Base-by-base conservation (phyloP, 1,140 invertebrate genomes). In the Lordiphosa mommai region DNA sequence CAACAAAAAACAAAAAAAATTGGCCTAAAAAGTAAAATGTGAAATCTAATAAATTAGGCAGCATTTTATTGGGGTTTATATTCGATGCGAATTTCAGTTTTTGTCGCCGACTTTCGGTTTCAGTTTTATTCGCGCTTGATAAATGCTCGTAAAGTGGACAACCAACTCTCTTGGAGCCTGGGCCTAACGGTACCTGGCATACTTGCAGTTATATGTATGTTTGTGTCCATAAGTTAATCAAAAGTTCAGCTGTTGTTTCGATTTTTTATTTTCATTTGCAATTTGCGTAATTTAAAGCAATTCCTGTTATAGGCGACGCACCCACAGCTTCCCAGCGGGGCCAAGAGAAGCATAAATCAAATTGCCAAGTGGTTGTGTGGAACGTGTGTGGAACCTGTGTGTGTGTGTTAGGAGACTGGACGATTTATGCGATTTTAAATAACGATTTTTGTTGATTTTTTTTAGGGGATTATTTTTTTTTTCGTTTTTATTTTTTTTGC, bases 391-490 rank as follows among this genome's bases (percentile, higher is more conserved):
- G 65, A 57, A 50, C 64, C 20, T 17, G 13, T 36, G 34, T 37
- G 13, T 37, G 12, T 9, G 38, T 52, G 16, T 8, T 8, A 49
- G 30, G 30, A 47, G 44, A 16, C 10, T 37, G 53, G 59, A 61
- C 58, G 61, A 85, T 85, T 85, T 85, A 85, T 85, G 79, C 70
- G 79, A 85, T 85, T 85, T 85, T 85, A 85, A 85, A 85, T 85
- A 85, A 85, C 74, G 66, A 85, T 85, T 85, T 51, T 85, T 85
- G 79, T 85, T 85, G 79, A 85, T 85, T 80, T 86, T 48, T 12
- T 12, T 57, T 32, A 34, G 48, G 40, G 33, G 43, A 12, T 49
- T 40, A 20, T 12, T 10, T 10, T 17, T 17, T 38, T 7, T 34
- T 12, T 12, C n/a, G n/a, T 12, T 14, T 12, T 36, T 36, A 6